Percentiles rank a stretch among this genome's conserved stretches.
These are phyloP conservation scores for Eulemur macaco DNA, from an alignment of 2,113 vertebrate genomes.

Conservation along the genomic window DNA sequence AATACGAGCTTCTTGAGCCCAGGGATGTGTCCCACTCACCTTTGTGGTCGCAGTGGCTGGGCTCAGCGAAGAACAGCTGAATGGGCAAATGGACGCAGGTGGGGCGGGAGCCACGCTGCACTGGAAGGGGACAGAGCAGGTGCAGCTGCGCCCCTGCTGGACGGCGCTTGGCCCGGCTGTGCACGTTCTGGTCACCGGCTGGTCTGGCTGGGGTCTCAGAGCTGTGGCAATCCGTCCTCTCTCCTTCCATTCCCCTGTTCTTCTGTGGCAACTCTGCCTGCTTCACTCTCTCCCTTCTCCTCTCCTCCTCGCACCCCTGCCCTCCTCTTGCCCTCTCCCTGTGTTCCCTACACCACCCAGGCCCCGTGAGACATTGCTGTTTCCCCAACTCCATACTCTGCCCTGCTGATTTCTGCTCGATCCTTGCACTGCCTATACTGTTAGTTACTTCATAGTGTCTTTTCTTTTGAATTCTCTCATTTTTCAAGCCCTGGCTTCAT, in stretches of 20 bases:
- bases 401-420: neutral
- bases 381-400: neutral
- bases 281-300: neutral
- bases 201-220: neutral
- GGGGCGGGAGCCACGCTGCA: neutral
- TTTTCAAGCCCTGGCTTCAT: constrained; percentile 22
- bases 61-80: neutral
- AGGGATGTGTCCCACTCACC: no score
- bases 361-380: no score
- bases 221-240: rapidly evolving
- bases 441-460: neutral
- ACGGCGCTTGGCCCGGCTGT: neutral
- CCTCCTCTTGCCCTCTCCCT: neutral
- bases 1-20: neutral
- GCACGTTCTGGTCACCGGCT: neutral
- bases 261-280: neutral
- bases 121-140: neutral
- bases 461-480: neutral
- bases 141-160: neutral
- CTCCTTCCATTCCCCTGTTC: neutral
- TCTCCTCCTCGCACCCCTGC: no score
- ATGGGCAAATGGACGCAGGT: neutral
- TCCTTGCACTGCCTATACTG: neutral
- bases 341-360: rapidly evolving
- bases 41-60: neutral